Conservation (phyloP, 2,113 vertebrate species). For the Phylloscopus trochilus region DNA sequence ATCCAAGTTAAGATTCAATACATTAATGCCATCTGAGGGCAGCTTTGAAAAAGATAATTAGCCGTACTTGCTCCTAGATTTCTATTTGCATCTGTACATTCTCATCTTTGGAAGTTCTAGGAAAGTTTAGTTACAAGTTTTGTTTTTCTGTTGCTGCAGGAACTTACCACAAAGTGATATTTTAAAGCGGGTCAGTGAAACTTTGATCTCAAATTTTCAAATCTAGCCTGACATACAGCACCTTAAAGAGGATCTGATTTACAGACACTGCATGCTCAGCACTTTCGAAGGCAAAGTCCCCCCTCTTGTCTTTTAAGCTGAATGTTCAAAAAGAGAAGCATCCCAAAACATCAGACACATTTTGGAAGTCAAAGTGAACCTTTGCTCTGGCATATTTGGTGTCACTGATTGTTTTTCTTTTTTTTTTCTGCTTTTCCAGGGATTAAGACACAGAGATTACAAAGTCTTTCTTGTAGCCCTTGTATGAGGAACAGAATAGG, state of each 20-base stretch:
- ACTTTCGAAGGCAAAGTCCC: background rate
- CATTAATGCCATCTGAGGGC: background rate
- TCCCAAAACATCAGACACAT: background rate
- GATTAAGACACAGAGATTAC: background rate
- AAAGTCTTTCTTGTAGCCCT: background rate
- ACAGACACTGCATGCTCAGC: background rate
- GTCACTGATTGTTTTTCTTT: background rate
- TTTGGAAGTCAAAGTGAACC: background rate
- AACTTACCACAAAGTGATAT: background rate
- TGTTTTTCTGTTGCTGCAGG: background rate
- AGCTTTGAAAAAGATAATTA: background rate
- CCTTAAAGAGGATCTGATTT: background rate
- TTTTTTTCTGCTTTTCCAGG: background rate
- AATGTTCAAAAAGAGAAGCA: background rate
- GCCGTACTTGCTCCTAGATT: background rate
- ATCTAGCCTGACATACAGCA: background rate
- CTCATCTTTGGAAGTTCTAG: background rate
- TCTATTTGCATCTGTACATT: background rate
- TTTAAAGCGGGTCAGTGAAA: slow-evolving; percentile 16
- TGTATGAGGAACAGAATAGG: background rate
- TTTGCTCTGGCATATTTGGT: background rate
- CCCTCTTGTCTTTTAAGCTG: background rate
- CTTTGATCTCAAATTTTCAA: slow-evolving; percentile 36
- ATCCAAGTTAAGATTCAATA: background rate
- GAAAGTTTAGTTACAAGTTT: background rate